Evolutionary conservation across 2,888 invertebrate genomes (phyloP).

Genomic region (Drosophila paracracens): DNA sequence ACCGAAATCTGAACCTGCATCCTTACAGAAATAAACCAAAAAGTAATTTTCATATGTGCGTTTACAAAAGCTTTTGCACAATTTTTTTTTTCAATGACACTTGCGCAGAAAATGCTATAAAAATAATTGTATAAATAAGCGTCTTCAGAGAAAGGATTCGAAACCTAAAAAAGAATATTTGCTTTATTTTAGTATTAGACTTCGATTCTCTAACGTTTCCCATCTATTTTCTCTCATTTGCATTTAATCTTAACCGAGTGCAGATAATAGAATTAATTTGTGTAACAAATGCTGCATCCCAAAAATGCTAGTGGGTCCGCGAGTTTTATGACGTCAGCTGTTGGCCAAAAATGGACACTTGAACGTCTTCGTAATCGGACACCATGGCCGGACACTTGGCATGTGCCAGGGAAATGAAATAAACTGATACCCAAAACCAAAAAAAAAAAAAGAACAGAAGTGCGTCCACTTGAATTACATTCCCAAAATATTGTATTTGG

Average conservation of each 20-base stretch:
- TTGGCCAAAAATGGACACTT: constrained; percentile 45
- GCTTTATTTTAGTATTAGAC: neutral
- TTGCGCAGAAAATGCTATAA: no score
- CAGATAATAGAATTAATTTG: neutral
- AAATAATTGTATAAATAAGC: no score
- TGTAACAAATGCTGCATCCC: constrained; percentile 42
- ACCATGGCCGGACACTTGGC: constrained; percentile 65
- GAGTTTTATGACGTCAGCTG: constrained; percentile 54
- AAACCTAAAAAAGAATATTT: neutral
- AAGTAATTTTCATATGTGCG: neutral
- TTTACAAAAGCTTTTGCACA: neutral
- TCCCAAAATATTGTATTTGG: constrained; percentile 51
- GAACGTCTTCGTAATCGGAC: constrained; percentile 67
- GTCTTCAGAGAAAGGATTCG: no score
- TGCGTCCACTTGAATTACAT: constrained; percentile 77
- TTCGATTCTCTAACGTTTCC: neutral
- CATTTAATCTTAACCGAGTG: neutral
- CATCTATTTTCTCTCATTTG: neutral
- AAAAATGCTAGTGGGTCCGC: constrained; percentile 9
- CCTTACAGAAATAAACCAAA: neutral
- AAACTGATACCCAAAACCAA: constrained; percentile 62
- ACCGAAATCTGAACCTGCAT: constrained; percentile 20
- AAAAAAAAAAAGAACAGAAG: constrained; percentile 69
- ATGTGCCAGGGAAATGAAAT: constrained; percentile 75
- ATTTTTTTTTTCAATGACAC: no score